Base-by-base conservation (phyloP, 2,797 vertebrate genomes). In the Tapera naevia region DNA sequence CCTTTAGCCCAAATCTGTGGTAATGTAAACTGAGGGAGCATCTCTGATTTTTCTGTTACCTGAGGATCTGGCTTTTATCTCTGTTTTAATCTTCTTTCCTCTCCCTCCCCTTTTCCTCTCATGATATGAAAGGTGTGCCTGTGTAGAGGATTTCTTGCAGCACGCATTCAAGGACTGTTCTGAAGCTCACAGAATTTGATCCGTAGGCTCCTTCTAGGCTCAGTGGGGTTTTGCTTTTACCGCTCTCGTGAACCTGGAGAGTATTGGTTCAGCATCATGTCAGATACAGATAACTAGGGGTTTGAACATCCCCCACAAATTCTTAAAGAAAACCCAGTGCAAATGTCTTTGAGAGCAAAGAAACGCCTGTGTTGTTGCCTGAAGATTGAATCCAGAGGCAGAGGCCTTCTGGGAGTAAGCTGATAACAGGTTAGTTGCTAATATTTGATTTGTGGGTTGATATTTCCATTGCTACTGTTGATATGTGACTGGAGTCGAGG, bases 1-100 rank as follows among this genome's bases (percentile, higher is more conserved):
- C 41, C 46, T 89, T 84, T 92, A 80, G 56, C 85, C 94, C 85
- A 79, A 48, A 79, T 81, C 48, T 0, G 1, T 78, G 27, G 17
- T 67, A 37, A 5, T 81, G n/a, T 88, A 72, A 95, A 84, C 79
- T 45, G 37, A 66, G 35, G 30, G 70, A 86, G 45, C 67, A 60
- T 60, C 76, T 88, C 86, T 88, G 82, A 54, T 79, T 93, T 92
- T 95, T 89, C 65, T 92, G 56, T 91, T 92, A 76, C 60, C 73
- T 57, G 73, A 70, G 76, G 80, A 89, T 88, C 76, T 91, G 76
- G 28, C 76, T 92, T 70, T 79, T 88, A 37, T 57, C 58, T 72
- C 54, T 64, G 17, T 89, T 91, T 76, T 76, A 66, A 61, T 82
- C 37, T 88, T 37, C 80, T n/a, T 75, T 71, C 53, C 13, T 65